Percentiles rank a stretch among this genome's conserved stretches.
Conservation (phyloP, 1,140 invertebrate genomes). For the Periplaneta americana region DNA sequence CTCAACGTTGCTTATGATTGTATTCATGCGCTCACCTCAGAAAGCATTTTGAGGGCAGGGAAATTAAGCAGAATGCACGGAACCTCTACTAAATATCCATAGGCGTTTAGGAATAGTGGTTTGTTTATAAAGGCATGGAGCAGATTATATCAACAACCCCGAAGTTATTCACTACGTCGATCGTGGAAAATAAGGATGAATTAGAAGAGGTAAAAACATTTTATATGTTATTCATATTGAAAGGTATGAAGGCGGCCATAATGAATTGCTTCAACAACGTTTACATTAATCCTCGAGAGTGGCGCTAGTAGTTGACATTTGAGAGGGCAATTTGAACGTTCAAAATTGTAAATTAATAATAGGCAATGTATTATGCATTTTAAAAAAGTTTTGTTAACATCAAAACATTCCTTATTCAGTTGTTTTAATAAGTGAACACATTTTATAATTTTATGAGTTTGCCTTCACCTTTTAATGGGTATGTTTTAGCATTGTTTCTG, state of each 20-base stretch:
- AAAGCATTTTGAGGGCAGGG: constrained; percentile 18
- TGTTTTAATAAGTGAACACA: too few relatives aligned
- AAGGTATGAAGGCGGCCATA: constrained; percentile 20
- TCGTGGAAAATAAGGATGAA: constrained; percentile 34
- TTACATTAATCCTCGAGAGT: constrained; percentile 1
- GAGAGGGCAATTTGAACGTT: constrained; percentile 4
- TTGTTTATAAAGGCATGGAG: constrained; percentile 24
- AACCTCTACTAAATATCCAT: constrained; percentile 7
- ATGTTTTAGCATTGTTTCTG: too few relatives aligned
- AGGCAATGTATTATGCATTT: too few relatives aligned
- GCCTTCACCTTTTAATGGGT: too few relatives aligned
- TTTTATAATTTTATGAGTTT: too few relatives aligned
- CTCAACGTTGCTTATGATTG: neutral
- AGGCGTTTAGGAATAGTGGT: neutral
- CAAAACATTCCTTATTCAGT: too few relatives aligned
- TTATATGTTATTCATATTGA: constrained; percentile 13
- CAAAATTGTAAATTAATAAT: too few relatives aligned
- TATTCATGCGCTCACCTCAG: constrained; percentile 18
- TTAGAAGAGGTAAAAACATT: constrained; percentile 33
- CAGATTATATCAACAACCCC: constrained; percentile 25
- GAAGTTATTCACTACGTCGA: constrained; percentile 27
- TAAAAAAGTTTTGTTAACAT: too few relatives aligned
- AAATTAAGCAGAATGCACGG: constrained; percentile 11
- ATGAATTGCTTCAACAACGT: constrained; percentile 11
- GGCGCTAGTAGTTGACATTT: constrained; percentile 4